phyloP scores from a whole-genome alignment of 2,113 vertebrate genomes.

The Sarotherodon lohbergeri region DNA sequence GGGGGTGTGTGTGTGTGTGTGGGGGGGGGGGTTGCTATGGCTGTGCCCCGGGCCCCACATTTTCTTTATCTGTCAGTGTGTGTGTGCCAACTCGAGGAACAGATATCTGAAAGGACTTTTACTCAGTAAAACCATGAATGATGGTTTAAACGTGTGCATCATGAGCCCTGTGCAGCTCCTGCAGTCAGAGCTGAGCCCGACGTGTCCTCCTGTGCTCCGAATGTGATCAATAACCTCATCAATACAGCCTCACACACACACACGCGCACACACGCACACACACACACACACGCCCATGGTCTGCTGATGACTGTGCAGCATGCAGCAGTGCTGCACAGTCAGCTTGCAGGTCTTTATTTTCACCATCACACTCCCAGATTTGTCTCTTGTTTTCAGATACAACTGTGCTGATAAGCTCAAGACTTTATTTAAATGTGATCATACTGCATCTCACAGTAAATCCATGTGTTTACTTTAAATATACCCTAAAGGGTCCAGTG shows the following conservation, averaged over 20 bases:
- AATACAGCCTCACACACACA: not conserved
- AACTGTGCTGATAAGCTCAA: not conserved
- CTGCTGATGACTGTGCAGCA: not conserved
- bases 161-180: not conserved
- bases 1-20: rapidly evolving
- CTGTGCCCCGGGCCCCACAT: not conserved
- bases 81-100: not conserved
- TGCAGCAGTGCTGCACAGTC: not conserved
- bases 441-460: not conserved
- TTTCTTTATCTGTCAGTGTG: not conserved
- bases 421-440: not conserved
- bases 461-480: not conserved
- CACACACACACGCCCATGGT: not conserved
- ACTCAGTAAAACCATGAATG: not conserved
- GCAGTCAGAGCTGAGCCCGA: conserved; percentile 19
- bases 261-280: not conserved
- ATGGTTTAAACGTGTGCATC: not conserved
- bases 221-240: conserved; percentile 33
- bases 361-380: not conserved
- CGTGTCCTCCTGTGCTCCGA: not conserved
- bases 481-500: not conserved
- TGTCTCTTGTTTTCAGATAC: not conserved
- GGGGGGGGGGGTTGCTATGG: no score
- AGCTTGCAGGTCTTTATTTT: not conserved
- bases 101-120: not conserved